Percentiles rank a stretch among this genome's conserved stretches.
phyloP scores from a whole-genome alignment of 1,140 invertebrate genomes.

The Temnothorax nylanderi region DNA sequence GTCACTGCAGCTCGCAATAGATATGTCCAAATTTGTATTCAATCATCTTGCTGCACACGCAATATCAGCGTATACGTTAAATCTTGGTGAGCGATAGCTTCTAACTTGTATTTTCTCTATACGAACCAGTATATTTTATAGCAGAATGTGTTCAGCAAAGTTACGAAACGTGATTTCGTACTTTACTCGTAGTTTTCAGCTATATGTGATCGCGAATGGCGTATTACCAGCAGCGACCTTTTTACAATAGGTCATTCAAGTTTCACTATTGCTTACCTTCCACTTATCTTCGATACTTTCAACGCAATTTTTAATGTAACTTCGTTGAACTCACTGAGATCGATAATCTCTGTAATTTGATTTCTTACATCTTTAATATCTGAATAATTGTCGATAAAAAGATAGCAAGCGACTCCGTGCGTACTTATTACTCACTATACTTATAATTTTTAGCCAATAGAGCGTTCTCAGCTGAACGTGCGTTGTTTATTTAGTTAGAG shows the following conservation, averaged over 20 bases:
- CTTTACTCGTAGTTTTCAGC: neutral
- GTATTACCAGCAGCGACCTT: neutral
- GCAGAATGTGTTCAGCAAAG: neutral
- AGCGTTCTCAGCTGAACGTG: neutral
- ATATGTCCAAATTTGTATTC: neutral
- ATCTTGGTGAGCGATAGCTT: neutral
- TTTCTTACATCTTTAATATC: neutral
- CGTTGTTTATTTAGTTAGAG: slow-evolving; percentile 17
- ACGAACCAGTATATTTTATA: neutral
- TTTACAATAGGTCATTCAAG: slow-evolving; percentile 10
- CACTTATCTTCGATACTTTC: neutral
- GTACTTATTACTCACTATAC: no score
- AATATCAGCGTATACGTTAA: neutral
- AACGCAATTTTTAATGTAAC: neutral
- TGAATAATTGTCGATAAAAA: neutral
- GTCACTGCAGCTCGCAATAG: neutral
- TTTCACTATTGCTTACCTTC: neutral
- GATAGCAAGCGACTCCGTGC: neutral
- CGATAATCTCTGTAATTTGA: neutral
- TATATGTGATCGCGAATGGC: neutral
- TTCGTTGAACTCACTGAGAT: neutral
- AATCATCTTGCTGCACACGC: neutral
- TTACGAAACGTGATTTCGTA: neutral
- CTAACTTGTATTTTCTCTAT: neutral
- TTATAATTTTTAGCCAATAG: neutral